A percentile compares a stretch with the other conserved stretches of the same genome.
These are phyloP conservation scores for Semaprochilodus insignis DNA, from an alignment of 2,797 vertebrate genomes.

Conservation along the genomic window DNA sequence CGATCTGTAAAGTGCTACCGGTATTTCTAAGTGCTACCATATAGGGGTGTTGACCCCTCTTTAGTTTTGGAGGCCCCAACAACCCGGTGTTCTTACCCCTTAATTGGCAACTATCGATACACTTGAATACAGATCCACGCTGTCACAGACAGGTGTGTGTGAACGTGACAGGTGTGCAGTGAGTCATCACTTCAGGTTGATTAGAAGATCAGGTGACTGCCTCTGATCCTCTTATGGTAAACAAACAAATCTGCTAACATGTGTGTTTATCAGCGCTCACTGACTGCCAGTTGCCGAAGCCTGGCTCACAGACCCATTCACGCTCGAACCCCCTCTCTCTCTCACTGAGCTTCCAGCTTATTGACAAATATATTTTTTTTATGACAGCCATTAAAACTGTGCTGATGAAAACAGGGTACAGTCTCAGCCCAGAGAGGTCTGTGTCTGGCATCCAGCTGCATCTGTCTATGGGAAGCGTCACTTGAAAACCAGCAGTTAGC, in stretches of 20 bases:
- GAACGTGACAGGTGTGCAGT: not conserved
- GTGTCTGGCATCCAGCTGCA: conserved; percentile 43
- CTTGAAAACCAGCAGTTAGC: not conserved
- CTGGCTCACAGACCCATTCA: not conserved
- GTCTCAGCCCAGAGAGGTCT: not conserved
- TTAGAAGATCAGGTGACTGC: conserved; percentile 50
- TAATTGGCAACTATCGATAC: too few relatives aligned
- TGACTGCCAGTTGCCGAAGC: not conserved
- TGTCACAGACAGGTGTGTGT: too few relatives aligned
- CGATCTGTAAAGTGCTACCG: too few relatives aligned
- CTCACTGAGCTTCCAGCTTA: too few relatives aligned
- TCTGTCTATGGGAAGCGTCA: conserved; percentile 19
- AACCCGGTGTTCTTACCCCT: too few relatives aligned
- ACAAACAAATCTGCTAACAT: conserved; percentile 35
- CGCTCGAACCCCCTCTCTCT: too few relatives aligned
- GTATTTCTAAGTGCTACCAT: too few relatives aligned
- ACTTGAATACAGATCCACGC: too few relatives aligned
- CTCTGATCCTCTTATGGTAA: conserved; percentile 68
- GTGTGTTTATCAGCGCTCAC: conserved; percentile 40
- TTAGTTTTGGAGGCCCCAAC: too few relatives aligned
- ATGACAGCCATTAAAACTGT: not conserved
- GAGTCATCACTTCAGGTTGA: conserved; percentile 58
- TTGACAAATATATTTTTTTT: too few relatives aligned
- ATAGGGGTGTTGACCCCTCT: too few relatives aligned
- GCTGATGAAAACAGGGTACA: not conserved